Evolutionary conservation across 92 coral and sea anemone species (phyloP), one percentile per base, ranked within the genome.

Genomic region (Epizoanthus ramosus): DNA sequence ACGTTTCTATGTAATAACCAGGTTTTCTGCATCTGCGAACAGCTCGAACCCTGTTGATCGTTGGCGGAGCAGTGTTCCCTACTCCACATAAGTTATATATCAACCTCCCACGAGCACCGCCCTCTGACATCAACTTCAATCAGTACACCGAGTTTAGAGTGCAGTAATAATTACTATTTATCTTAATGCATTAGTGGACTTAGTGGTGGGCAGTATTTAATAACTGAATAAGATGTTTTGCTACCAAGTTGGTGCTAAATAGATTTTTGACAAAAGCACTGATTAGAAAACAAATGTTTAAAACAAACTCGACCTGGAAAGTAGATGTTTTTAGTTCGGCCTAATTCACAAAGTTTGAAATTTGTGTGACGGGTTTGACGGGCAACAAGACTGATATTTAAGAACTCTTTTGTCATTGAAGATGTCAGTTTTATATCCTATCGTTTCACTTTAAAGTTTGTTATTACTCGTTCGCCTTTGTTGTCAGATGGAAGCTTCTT

Each of bases 241-340:
- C 37, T 22, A 54, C 18, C 79, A 56, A 54, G 43, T 43, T 17
- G 65, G 60, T 19, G 41, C 21, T n/a, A 61, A 61, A 33, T 60
- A 64, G 41, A 41, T 37, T 8, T 33, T 19, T 8, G 8, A 56
- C n/a, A 24, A 73, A 73, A 73, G 63, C 21, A 73, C 60, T 56
- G 79, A 56, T 73, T 73, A 43, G 17, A 33, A 15, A 66, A 5
- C 43, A 66, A 66, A 66, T 41, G 23, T 71, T 22, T 9, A 71
- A 71, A 71, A 71, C 57, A 71, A 73, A 73, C 79, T 24, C 21
- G 2, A 15, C 71, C 45, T 16, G 71, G 45, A 22, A 33, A 23
- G 19, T 43, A 73, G 13, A 52, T 31, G n/a, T 9, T 10, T 4
- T 15, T 17, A 53, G 33, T 17, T 53, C 50, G 53, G 53, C 53